Conservation (phyloP, 2,888 invertebrate species). For the Phorcus lineatus region DNA sequence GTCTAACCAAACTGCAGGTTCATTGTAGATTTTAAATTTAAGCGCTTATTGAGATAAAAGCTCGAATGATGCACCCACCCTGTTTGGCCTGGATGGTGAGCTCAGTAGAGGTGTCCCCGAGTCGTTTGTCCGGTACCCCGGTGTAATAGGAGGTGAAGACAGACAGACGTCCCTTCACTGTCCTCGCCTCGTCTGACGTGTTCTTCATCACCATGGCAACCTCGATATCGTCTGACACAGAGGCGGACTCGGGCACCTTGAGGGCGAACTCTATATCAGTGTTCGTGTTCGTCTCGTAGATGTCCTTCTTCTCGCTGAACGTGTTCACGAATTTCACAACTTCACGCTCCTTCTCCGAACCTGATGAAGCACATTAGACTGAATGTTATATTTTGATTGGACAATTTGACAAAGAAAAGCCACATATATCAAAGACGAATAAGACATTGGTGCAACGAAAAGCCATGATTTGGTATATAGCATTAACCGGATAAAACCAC, state of each 20-base stretch:
- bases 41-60: no score
- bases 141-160: constrained; percentile 56
- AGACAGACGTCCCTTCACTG: constrained; percentile 46
- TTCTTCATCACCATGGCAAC: constrained; percentile 50
- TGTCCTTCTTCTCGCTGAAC: constrained; percentile 54
- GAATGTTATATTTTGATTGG: no score
- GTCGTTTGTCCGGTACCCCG: constrained; percentile 51
- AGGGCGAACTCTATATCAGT: constrained; percentile 47
- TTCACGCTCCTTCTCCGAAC: constrained; percentile 58
- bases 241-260: constrained; percentile 38
- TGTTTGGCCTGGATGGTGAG: constrained; percentile 38
- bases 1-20: no score
- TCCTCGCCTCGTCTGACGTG: constrained; percentile 33
- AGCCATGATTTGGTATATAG: no score
- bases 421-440: no score
- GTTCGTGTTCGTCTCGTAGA: constrained; percentile 45
- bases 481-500: no score
- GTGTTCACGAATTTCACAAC: constrained; percentile 59
- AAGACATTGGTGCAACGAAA: no score
- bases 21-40: no score
- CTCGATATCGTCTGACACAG: constrained; percentile 50
- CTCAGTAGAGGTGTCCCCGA: constrained; percentile 42
- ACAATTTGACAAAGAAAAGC: background rate
- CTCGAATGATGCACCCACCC: constrained; percentile 37
- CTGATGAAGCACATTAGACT: no score